Evolutionary conservation across 37 sponge, comb jelly and placozoan species (phyloP).

Genomic region (Haliclona indistincta): DNA sequence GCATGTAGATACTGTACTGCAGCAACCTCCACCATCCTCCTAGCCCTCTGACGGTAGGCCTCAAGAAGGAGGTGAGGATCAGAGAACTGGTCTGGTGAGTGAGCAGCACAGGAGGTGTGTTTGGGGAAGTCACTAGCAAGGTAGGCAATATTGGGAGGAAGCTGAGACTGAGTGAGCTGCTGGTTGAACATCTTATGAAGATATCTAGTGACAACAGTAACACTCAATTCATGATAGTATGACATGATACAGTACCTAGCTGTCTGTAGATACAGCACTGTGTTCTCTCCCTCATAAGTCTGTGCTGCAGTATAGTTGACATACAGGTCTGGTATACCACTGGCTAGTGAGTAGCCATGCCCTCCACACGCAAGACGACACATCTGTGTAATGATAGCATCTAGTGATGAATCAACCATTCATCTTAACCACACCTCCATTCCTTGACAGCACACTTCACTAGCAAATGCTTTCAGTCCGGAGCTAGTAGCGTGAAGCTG

Average conservation of each 20-base stretch:
- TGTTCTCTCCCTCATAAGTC: slow-evolving; percentile 95
- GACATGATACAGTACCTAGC: slow-evolving; percentile 59
- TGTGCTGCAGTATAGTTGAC: slow-evolving; percentile 38
- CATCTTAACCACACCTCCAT: slow-evolving; percentile 65
- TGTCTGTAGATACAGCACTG: slow-evolving; percentile 88
- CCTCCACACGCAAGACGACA: slow-evolving; percentile 92
- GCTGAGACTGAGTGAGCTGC: too few relatives aligned
- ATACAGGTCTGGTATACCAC: slow-evolving; percentile 84
- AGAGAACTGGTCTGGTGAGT: too few relatives aligned
- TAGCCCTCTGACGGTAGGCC: too few relatives aligned
- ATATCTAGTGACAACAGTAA: too few relatives aligned
- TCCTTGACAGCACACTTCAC: slow-evolving; percentile 51
- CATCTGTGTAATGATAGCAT: slow-evolving; percentile 51
- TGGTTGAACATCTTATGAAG: too few relatives aligned
- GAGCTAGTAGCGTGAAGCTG: slow-evolving; percentile 92
- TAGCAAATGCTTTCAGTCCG: slow-evolving; percentile 82
- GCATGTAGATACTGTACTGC: too few relatives aligned
- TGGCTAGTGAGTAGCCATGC: slow-evolving; percentile 88
- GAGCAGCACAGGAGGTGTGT: too few relatives aligned
- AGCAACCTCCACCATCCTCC: too few relatives aligned
- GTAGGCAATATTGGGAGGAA: too few relatives aligned
- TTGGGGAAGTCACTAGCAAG: too few relatives aligned
- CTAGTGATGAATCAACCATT: slow-evolving; percentile 21
- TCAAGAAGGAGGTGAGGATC: too few relatives aligned
- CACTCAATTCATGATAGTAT: not conserved